phyloP scores from a whole-genome alignment of 2,797 vertebrate species.

The Manis crassicaudata region DNA sequence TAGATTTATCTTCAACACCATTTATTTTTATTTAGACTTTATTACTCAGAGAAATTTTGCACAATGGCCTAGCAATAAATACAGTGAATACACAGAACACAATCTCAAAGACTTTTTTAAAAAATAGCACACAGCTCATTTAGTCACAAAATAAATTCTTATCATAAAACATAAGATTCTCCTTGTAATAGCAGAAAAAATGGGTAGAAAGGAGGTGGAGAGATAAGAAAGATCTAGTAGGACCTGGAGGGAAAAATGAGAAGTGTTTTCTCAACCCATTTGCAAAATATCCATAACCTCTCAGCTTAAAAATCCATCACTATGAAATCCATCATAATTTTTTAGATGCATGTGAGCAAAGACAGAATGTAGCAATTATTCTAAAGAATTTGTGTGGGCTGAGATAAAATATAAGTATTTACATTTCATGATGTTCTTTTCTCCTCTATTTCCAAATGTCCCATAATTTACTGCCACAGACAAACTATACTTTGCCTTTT shows the following conservation, averaged over 20 bases:
- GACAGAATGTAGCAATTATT: neutral
- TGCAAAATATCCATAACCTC: neutral
- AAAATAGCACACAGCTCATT: neutral
- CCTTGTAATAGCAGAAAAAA: neutral
- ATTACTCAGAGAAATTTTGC: slow-evolving; percentile 13
- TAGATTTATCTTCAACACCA: neutral
- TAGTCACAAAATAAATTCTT: slow-evolving; percentile 38
- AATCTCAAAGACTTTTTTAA: neutral
- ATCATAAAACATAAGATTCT: slow-evolving; percentile 14
- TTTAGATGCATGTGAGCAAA: neutral
- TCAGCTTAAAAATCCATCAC: neutral
- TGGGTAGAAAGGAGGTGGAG: neutral
- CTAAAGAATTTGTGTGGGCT: neutral
- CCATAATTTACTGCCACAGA: neutral
- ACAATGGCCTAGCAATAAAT: neutral
- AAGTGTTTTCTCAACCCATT: neutral
- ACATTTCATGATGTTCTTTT: neutral
- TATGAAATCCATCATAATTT: neutral
- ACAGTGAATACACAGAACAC: neutral
- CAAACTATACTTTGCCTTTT: neutral
- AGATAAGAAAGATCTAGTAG: neutral
- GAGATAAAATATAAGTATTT: slow-evolving; percentile 28
- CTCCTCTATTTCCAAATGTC: slow-evolving; percentile 14
- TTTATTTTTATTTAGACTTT: slow-evolving; percentile 45
- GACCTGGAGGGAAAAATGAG: neutral